A percentile compares a stretch with the other conserved stretches of the same genome.
Evolutionary conservation across 2,888 invertebrate genomes (phyloP).

Genomic region (Carabus problematicus): DNA sequence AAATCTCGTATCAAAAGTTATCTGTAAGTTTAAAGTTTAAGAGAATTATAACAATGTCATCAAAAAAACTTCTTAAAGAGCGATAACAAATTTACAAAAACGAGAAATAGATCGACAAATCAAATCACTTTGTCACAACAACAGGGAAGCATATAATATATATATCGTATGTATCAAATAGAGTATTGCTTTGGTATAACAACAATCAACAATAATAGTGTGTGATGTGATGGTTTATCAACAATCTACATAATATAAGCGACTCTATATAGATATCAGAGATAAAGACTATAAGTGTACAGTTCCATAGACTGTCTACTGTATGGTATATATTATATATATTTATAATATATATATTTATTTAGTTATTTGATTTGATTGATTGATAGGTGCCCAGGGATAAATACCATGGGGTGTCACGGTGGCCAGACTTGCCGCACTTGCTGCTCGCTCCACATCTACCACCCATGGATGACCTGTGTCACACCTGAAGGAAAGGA

Average conservation of each 20-base stretch:
- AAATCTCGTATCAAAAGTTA: conserved; percentile 54
- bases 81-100: conserved; percentile 41
- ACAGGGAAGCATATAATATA: background rate
- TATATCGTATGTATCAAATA: background rate
- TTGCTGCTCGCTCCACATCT: conserved; percentile 46
- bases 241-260: too few relatives aligned
- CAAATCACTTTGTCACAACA: too few relatives aligned
- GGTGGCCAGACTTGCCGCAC: conserved; percentile 41
- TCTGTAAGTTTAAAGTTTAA: conserved; percentile 59
- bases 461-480: conserved; percentile 53
- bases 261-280: too few relatives aligned
- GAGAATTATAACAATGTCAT: conserved; percentile 44
- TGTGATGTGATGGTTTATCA: background rate
- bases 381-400: conserved; percentile 60
- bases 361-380: conserved; percentile 25
- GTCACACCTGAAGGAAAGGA: conserved; percentile 64
- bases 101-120: background rate
- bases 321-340: too few relatives aligned
- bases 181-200: too few relatives aligned
- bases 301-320: too few relatives aligned
- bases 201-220: background rate
- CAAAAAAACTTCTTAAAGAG: background rate
- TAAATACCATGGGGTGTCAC: conserved; percentile 64
- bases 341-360: too few relatives aligned
- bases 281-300: too few relatives aligned